Base-by-base conservation (phyloP, 2,113 vertebrate species). In the Onychostruthus taczanowskii region DNA sequence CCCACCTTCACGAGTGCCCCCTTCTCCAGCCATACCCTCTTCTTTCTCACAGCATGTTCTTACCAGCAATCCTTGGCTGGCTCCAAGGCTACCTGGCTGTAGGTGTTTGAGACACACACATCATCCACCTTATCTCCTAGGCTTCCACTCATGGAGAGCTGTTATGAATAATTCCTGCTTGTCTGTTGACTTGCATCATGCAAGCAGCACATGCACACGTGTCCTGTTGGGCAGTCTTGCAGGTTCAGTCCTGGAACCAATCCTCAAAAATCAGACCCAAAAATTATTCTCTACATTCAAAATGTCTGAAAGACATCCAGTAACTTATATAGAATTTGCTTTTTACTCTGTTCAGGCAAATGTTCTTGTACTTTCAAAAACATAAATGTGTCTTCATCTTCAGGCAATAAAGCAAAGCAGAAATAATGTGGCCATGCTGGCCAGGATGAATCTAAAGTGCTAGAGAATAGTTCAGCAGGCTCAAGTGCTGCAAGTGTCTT, bases 351-450 rank as follows among this genome's bases (percentile, higher is more conserved):
- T 61, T 91, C n/a, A 58, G 67, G n/a, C 22, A 88, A 87, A 77
- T 56, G 6, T 12, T 11, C 33, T 35, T 47, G 16, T 47, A 47
- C 41, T 85, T 92, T 80, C 43, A 53, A 53, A 86, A 84, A 16
- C 7, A 31, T 5, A 12, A 56, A 23, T 5, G 17, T 24, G 11
- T 47, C 37, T 76, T 72, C 23, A 35, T 26, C 27, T 72, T 49
- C 47, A 59, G 20, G 37, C 22, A 83, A 47, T 43, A 56, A 83
- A 77, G 53, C 20, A 62, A 62, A 69, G 28, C 13, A 61, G 43
- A 75, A 86, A 31, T 37, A 74, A 46, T 0, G 1, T 0, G 1
- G 8, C 24, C 2, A 0, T 43, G 62, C 21, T 73, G 9, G 10
- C 27, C 50, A 88, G 13, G 26, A 33, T 35, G 64, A 88, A 46